A percentile compares a stretch with the other conserved stretches of the same genome.
These are phyloP conservation scores for Eristalis pertinax DNA, from an alignment of 2,888 invertebrate species.

Conservation along the genomic window DNA sequence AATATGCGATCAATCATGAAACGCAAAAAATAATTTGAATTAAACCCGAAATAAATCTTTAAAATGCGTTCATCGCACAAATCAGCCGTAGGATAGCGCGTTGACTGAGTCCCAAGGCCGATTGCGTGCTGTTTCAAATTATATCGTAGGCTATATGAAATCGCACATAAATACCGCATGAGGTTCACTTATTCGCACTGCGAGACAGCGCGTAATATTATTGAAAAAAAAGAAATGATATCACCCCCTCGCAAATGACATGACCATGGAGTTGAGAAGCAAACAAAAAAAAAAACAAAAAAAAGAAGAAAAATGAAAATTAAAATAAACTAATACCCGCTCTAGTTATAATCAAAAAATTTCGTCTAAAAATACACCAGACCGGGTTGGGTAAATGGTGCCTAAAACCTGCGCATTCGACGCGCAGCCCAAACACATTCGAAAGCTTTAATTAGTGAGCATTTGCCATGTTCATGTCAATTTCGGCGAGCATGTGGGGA, in stretches of 20 bases:
- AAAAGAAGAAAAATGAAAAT: background rate
- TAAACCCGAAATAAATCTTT: constrained; percentile 18
- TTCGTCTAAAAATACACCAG: constrained; percentile 22
- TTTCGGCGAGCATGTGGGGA: background rate
- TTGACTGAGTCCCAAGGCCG: constrained; percentile 15
- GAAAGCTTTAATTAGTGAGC: constrained; percentile 10
- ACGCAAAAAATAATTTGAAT: background rate
- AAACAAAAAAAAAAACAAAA: background rate
- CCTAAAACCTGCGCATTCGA: background rate
- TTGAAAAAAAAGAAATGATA: constrained; percentile 19
- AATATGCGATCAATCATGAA: background rate
- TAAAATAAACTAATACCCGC: constrained; percentile 23
- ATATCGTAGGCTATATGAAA: constrained; percentile 28
- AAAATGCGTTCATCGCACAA: constrained; percentile 13
- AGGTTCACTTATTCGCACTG: constrained; percentile 1
- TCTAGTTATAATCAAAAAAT: constrained; percentile 38
- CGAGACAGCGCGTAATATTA: background rate
- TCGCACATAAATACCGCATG: constrained; percentile 35
- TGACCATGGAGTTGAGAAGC: background rate
- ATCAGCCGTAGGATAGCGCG: background rate
- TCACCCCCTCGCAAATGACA: constrained; percentile 28
- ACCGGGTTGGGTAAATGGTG: background rate
- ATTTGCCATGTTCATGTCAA: background rate
- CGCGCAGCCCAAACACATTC: background rate
- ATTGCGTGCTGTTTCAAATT: constrained; percentile 35